Conservation (phyloP, 2,113 vertebrate genomes). For the Ivindomyrus marchei region DNA sequence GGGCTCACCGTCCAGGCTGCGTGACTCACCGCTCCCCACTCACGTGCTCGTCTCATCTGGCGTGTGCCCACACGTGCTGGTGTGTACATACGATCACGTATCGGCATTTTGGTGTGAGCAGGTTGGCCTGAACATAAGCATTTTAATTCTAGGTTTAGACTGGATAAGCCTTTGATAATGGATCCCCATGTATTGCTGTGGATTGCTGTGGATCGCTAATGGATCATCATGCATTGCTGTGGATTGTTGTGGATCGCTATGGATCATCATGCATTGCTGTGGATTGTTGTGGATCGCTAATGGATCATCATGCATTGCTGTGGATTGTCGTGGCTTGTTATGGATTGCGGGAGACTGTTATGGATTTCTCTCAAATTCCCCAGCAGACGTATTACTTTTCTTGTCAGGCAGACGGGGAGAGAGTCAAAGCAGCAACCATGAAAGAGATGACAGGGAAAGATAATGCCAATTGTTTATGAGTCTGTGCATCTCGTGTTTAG, state of each 20-base stretch:
- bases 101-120: not conserved
- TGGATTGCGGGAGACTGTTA: conserved; percentile 8
- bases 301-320: not conserved
- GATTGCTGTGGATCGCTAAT: not conserved
- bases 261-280: not conserved
- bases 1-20: conserved; percentile 32
- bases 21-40: conserved; percentile 51
- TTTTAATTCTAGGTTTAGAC: not conserved
- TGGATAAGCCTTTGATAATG: not conserved
- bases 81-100: conserved; percentile 11
- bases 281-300: not conserved
- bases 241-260: not conserved
- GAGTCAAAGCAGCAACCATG: conserved; percentile 11
- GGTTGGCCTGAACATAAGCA: not conserved
- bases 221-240: not conserved
- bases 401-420: not conserved
- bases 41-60: conserved; percentile 29
- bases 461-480: not conserved
- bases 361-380: conserved; percentile 27
- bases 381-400: conserved; percentile 3
- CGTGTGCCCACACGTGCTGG: conserved; percentile 7
- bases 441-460: not conserved
- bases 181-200: not conserved
- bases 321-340: not conserved
- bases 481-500: not conserved